These are phyloP conservation scores for Triplophysa bombifrons DNA, from an alignment of 2,797 vertebrate species.

Conservation along the genomic window DNA sequence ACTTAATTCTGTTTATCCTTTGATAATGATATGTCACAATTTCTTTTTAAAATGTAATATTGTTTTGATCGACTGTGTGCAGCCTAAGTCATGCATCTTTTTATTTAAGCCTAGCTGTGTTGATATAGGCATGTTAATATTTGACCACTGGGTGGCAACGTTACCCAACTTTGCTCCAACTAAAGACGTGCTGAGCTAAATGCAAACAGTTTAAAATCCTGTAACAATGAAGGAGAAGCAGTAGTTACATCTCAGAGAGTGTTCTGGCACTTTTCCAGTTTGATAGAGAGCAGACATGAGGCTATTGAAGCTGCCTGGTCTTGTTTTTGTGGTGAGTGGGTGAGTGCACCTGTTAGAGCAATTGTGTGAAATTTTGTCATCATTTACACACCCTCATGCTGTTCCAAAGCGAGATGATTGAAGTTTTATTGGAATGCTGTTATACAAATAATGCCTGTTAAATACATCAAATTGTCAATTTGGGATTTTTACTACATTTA, in stretches of 20 bases:
- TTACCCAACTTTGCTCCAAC: background rate
- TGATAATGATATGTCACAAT: background rate
- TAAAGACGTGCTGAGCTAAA: no score
- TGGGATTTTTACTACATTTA: background rate
- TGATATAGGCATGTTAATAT: background rate
- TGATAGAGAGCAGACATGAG: background rate
- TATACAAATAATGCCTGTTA: background rate
- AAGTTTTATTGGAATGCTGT: background rate
- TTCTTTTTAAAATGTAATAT: background rate
- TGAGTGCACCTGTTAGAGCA: background rate
- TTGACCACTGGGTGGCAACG: slow-evolving; percentile 17
- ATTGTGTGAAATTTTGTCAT: background rate
- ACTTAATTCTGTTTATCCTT: no score
- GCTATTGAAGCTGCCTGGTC: background rate
- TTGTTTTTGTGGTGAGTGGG: slow-evolving; percentile 1
- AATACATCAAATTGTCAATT: background rate
- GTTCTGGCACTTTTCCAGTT: background rate
- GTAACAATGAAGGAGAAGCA: no score
- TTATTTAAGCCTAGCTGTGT: background rate
- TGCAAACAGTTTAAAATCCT: no score
- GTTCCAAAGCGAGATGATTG: background rate
- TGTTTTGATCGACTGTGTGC: background rate
- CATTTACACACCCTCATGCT: background rate
- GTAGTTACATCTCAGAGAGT: background rate
- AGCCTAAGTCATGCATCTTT: background rate